Conservation (phyloP, 2,888 invertebrate species). For the Microctonus brassicae region DNA sequence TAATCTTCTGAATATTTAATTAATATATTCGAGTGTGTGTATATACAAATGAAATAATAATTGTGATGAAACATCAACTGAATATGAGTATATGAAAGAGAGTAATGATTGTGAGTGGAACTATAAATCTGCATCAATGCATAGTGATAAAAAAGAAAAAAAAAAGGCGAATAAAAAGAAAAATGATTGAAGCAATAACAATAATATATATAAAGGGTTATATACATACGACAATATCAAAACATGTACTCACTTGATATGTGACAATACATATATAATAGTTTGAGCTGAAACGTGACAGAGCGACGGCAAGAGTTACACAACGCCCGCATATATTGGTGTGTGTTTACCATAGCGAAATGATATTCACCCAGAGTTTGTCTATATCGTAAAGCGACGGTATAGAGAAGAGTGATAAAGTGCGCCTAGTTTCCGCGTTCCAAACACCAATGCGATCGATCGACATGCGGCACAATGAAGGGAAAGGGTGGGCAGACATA, state of each 20-base stretch:
- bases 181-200: background rate
- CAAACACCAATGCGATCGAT: slow-evolving; percentile 34
- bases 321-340: background rate
- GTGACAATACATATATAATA: background rate
- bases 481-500: slow-evolving; percentile 12
- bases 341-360: slow-evolving; percentile 17
- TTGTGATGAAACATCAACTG: background rate
- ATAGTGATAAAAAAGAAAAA: background rate
- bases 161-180: background rate
- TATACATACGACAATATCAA: background rate
- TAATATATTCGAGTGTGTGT: background rate
- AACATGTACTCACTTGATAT: background rate
- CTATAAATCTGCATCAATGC: background rate
- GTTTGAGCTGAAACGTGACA: background rate
- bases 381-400: slow-evolving; percentile 10
- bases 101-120: background rate
- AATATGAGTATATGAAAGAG: background rate
- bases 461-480: background rate
- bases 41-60: background rate
- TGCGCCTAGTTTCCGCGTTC: slow-evolving; percentile 37
- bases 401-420: slow-evolving; percentile 31
- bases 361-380: slow-evolving; percentile 13
- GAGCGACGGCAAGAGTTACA: background rate
- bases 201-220: background rate
- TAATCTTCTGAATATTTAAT: background rate